Base-by-base conservation (phyloP, 1,140 invertebrate genomes). In the Kradibia gibbosae region DNA sequence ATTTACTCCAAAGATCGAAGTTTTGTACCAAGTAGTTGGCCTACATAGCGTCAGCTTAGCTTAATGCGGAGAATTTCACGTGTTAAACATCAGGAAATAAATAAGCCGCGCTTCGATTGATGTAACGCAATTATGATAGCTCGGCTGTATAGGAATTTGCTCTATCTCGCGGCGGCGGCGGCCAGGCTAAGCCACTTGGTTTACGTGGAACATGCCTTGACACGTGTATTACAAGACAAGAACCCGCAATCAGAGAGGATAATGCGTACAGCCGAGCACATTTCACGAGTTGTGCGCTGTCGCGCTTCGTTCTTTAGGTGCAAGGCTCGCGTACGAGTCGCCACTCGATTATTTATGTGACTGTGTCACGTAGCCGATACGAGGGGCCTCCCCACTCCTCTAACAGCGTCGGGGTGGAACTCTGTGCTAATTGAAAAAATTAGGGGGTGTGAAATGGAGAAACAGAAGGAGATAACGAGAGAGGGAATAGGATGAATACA, bases 311-410 rank as follows among this genome's bases (percentile, higher is more conserved):
- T 53, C 22, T 17, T 20, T 17, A 53, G 15, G 15, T 15, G 5
- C 48, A 15, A 53, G 48, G 48, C n/a, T n/a, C n/a, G n/a, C 13
- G 22, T 53, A 53, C 48, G 13, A 53, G 13, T 25, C 4, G 3
- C 1, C 39, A 17, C 62, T 36, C 17, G 39, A n/a, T 81, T 84
- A 85, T 86, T 84, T 83, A 76, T 85, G n/a, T n/a, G n/a, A n/a
- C n/a, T n/a, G n/a, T n/a, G n/a, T n/a, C n/a, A n/a, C n/a, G n/a
- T n/a, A n/a, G n/a, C n/a, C n/a, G n/a, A n/a, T n/a, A n/a, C n/a
- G n/a, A n/a, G n/a, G n/a, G n/a, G n/a, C n/a, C n/a, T n/a, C n/a
- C n/a, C n/a, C n/a, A n/a, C n/a, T n/a, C n/a, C n/a, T n/a, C n/a
- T n/a, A n/a, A n/a, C n/a, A n/a, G n/a, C n/a, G n/a, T n/a, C n/a